These are phyloP conservation scores for Drosophila pandora DNA, from an alignment of 1,140 invertebrate genomes.

Conservation along the genomic window DNA sequence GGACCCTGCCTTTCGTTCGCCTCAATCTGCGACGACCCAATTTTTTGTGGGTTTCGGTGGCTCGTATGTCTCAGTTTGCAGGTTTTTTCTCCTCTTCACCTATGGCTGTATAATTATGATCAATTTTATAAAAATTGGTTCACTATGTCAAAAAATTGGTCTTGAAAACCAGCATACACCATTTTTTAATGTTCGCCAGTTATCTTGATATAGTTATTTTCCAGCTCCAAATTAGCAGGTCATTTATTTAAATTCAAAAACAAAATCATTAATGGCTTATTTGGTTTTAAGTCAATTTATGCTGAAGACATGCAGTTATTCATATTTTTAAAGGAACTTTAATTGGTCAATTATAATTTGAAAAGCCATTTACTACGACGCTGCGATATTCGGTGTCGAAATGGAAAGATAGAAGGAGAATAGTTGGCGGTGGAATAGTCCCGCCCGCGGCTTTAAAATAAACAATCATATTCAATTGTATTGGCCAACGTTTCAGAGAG, in stretches of 20 bases:
- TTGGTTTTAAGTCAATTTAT: not conserved
- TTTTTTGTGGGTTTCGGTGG: constrained; percentile 23
- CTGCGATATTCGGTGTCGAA: constrained; percentile 27
- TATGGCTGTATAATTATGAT: constrained; percentile 30
- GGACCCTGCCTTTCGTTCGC: constrained; percentile 31
- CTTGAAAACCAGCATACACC: constrained; percentile 6
- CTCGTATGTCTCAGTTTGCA: constrained; percentile 22
- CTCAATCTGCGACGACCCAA: constrained; percentile 31
- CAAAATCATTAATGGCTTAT: constrained; percentile 17
- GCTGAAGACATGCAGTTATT: not conserved
- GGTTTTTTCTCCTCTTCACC: constrained; percentile 1
- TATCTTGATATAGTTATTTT: constrained; percentile 34
- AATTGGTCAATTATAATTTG: constrained; percentile 34
- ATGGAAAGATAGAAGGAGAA: constrained; percentile 20
- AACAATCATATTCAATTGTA: constrained; percentile 41
- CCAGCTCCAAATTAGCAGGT: not conserved
- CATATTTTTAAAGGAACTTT: constrained; percentile 15
- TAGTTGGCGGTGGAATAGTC: constrained; percentile 4
- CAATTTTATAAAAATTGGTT: constrained; percentile 48
- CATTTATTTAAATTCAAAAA: constrained; percentile 27
- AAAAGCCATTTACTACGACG: constrained; percentile 19
- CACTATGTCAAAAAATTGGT: constrained; percentile 26
- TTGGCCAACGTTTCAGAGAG: constrained; percentile 41
- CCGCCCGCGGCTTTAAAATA: constrained; percentile 7
- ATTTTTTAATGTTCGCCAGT: constrained; percentile 17